Conservation (phyloP, 2,113 vertebrate genomes). For the Penelope pileata region DNA sequence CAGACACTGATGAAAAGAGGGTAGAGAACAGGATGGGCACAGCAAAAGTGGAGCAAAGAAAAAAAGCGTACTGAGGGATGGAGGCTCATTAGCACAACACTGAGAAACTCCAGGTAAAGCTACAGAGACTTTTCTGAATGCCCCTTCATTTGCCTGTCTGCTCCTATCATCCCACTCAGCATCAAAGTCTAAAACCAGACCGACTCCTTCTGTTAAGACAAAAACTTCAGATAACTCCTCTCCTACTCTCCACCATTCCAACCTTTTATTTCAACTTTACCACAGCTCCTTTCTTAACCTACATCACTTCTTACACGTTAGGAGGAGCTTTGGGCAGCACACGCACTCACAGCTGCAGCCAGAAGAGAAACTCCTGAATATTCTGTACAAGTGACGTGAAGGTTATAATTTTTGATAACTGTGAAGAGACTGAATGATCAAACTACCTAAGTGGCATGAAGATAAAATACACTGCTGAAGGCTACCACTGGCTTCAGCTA, state of each 20-base stretch:
- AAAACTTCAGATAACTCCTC: neutral
- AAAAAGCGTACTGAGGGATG: neutral
- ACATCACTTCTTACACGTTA: accelerated
- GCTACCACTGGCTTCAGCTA: neutral
- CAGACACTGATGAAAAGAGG: neutral
- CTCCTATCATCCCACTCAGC: neutral
- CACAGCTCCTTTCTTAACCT: neutral
- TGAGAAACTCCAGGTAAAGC: neutral
- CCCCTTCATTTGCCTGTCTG: neutral
- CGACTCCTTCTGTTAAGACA: neutral
- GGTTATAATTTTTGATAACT: neutral
- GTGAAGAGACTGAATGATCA: neutral
- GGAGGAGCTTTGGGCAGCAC: neutral
- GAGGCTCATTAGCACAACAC: neutral
- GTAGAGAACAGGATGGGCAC: neutral
- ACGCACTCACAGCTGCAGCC: neutral
- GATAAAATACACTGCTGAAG: neutral
- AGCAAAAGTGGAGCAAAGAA: neutral
- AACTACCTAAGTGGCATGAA: neutral
- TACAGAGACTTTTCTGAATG: neutral
- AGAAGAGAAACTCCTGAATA: neutral
- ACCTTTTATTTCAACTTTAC: neutral
- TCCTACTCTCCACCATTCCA: neutral
- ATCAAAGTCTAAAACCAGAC: neutral
- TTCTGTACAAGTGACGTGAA: neutral